Percentiles rank a stretch among this genome's conserved stretches.
Conservation (phyloP, 2,888 invertebrate species). For the Anoplius nigerrimus region DNA sequence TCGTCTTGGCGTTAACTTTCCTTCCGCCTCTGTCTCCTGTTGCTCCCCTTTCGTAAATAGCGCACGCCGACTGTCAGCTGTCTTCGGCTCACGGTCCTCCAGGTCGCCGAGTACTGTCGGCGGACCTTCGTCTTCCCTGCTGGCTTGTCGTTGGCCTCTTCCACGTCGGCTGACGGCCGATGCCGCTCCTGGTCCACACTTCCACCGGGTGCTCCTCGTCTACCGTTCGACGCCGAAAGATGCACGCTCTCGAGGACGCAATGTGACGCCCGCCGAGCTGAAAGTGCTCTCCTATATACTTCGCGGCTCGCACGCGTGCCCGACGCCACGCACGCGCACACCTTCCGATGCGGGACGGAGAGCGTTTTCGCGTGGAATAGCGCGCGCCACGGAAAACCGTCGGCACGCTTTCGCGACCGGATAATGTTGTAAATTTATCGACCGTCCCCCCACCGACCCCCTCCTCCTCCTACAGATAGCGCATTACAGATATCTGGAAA, state of each 20-base stretch:
- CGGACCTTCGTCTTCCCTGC: background rate
- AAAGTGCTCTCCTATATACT: constrained; percentile 48
- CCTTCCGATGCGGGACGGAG: background rate
- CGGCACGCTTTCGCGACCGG: no score
- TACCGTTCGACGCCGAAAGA: background rate
- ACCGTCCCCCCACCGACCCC: no score
- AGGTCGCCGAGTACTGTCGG: background rate
- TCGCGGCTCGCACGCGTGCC: constrained; percentile 21
- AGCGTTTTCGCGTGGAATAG: constrained; percentile 1
- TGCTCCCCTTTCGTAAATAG: no score
- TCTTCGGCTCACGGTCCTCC: background rate
- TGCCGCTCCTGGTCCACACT: background rate
- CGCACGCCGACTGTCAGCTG: no score
- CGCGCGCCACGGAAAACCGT: background rate
- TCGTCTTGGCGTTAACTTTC: no score
- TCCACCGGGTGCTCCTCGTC: background rate
- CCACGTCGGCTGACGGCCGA: background rate
- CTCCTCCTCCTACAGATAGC: no score
- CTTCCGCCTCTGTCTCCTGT: no score
- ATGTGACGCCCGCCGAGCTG: constrained; percentile 45
- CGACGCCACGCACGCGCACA: constrained; percentile 36
- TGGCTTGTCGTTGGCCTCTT: no score
- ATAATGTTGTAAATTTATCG: no score
- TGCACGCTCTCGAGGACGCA: constrained; percentile 41
- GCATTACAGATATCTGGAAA: no score